These are phyloP conservation scores for Periophthalmodon schlosseri DNA, from an alignment of 2,113 vertebrate genomes.

Conservation along the genomic window DNA sequence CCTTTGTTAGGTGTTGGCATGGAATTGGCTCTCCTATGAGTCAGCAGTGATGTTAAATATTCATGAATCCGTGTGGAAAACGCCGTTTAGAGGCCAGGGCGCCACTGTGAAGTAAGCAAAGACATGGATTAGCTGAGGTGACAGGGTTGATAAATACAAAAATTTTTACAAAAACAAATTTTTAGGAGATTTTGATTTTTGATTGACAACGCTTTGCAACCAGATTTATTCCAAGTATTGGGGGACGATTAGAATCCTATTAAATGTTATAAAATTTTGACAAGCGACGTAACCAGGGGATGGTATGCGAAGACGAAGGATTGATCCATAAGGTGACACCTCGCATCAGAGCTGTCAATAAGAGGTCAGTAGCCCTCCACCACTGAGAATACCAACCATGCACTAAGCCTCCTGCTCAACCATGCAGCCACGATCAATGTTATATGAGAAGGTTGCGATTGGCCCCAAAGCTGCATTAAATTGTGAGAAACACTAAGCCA, in stretches of 20 bases:
- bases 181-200: constrained; percentile 76
- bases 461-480: constrained; percentile 43
- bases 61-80: constrained; percentile 68
- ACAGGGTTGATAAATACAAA: constrained; percentile 77
- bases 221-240: constrained; percentile 68
- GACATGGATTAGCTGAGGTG: constrained; percentile 69
- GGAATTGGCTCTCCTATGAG: constrained; percentile 65
- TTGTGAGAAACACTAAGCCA: constrained; percentile 37
- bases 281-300: constrained; percentile 50
- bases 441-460: constrained; percentile 69
- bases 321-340: constrained; percentile 80
- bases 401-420: constrained; percentile 68
- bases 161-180: constrained; percentile 79
- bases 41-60: constrained; percentile 71
- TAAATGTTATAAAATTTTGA: constrained; percentile 65
- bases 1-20: constrained; percentile 67
- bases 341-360: constrained; percentile 77
- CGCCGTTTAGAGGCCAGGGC: constrained; percentile 62
- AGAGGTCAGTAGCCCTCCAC: constrained; percentile 68
- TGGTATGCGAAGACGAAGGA: constrained; percentile 54
- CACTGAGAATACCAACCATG: constrained; percentile 70
- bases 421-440: constrained; percentile 67
- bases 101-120: constrained; percentile 63
- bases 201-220: constrained; percentile 73
- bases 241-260: constrained; percentile 54